These are phyloP conservation scores for Sarcophilus harrisii DNA, from an alignment of 2,797 vertebrate species.

Conservation along the genomic window DNA sequence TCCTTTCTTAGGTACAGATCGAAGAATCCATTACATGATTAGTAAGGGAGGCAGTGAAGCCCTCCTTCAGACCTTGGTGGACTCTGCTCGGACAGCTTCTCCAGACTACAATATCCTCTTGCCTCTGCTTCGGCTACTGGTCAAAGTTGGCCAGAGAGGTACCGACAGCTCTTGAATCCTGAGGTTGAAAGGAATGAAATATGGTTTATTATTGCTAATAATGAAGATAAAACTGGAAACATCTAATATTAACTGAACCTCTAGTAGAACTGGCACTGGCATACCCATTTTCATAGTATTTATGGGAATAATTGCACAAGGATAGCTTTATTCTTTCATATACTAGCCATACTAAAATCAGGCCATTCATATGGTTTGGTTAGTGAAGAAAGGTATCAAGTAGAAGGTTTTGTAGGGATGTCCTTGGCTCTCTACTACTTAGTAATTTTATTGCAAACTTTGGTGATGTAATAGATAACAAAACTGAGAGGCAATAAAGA, in stretches of 20 bases:
- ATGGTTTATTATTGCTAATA: not conserved
- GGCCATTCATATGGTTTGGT: not conserved
- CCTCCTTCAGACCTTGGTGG: constrained; percentile 88
- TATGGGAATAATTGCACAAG: not conserved
- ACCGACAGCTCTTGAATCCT: not conserved
- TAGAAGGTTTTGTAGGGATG: not conserved
- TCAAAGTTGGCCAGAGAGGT: constrained; percentile 94
- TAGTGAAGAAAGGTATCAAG: not conserved
- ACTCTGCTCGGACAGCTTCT: constrained; percentile 65
- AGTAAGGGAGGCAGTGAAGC: constrained; percentile 94
- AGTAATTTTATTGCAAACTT: not conserved
- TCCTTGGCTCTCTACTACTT: not conserved
- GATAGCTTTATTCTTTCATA: not conserved
- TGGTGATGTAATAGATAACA: not conserved
- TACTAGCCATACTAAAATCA: not conserved
- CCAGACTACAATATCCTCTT: constrained; percentile 87
- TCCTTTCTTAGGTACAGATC: constrained; percentile 87
- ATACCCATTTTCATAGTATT: not conserved
- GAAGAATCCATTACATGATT: constrained; percentile 92
- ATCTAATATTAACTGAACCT: not conserved
- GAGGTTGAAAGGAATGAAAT: not conserved
- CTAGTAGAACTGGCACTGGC: not conserved
- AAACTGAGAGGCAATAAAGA: not conserved
- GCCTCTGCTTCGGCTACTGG: constrained; percentile 90
- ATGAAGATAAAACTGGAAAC: not conserved